Evolutionary conservation across 2,113 vertebrate species (phyloP), one percentile per base, ranked within the genome.

Genomic region (Aegotheles bennettii): DNA sequence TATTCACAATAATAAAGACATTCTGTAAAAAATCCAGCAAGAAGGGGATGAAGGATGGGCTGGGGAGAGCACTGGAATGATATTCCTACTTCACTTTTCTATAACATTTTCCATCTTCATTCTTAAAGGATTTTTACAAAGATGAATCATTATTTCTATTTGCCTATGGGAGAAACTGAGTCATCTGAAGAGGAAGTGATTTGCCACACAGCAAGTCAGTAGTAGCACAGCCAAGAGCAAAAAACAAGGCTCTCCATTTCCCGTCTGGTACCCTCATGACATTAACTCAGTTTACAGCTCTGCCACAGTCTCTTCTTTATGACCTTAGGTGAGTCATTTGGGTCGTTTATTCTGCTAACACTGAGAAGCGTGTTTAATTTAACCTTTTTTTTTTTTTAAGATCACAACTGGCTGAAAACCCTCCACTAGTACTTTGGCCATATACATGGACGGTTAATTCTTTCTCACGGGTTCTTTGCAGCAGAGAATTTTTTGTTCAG

Each of bases 171-270:
- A 90, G 54, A 97, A 93, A 93, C 93, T 94, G 94, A 95, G 73
- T 93, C 95, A 94, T 69, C 86, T 90, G 92, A 81, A 93, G 64
- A 93, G 94, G 95, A 95, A 95, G 73, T 68, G 70, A 93, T 90
- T 81, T 87, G 69, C 91, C 89, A 89, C 1, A 33, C 29, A 81
- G 47, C 75, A 77, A 86, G 79, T 24, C 6, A 4, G 76, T 70
- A 71, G 80, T 74, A n/a, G n/a, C n/a, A 90, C 76, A 84, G 80
- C 80, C 64, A 89, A 77, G 43, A 89, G 90, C 79, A 73, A 95
- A 93, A 75, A 76, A 61, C n/a, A 53, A 85, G 86, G 43, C 9
- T 78, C 60, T 90, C 86, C 38, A 35, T 90, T 90, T 93, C 92
- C 85, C 36, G 20, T 9, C 25, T 67, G 54, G 20, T 94, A 33